Evolutionary conservation across 2,888 invertebrate species (phyloP), one percentile per base, ranked within the genome.

Genomic region (Cosmorhoe ocellata): DNA sequence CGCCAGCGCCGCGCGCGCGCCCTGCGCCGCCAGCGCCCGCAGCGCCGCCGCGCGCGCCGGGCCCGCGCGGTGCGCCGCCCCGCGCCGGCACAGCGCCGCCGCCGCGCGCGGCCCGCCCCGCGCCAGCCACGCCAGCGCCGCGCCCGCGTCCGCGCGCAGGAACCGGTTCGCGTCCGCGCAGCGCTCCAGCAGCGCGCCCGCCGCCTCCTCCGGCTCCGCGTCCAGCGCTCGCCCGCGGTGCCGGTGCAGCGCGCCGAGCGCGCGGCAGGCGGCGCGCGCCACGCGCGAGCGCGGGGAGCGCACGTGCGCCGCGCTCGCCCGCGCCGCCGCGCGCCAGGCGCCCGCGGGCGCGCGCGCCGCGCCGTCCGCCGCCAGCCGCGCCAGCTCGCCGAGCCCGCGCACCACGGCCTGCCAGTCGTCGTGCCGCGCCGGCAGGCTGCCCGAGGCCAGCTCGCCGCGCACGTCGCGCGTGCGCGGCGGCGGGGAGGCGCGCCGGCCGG

Each of bases 141-240:
- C 91, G 49, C 95, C 94, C 2, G 98, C 96, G 81, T 99, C 99
- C 27, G 95, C 95, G 13, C 98, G 92, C 41, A 99, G 92, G 77
- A 99, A 98, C 64, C 95, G 94, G 84, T 98, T 98, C 5, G 97
- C 98, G 73, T 99, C 99, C 0, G 98, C 97, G 40, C 97, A 95
- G 54, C 98, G 94, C 63, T 96, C 95, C 24, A 99, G 91, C 49
- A 99, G 84, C 7, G 96, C 94, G 13, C 92, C 93, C 0, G 95
- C 94, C 41, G 97, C 91, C 73, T 97, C 96, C 71, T 99, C 98
- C 44, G 97, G 88, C 81, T 98, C 98, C 87, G 96, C 84, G 32
- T 93, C 93, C 1, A 93, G 71, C 3, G 75, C 80, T 6, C 91
- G 91, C 1, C 91, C 91, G 51, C 93, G 92, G 2, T 92, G 83